Conservation (phyloP, 2,888 invertebrate species). For the Colletes collaris region DNA sequence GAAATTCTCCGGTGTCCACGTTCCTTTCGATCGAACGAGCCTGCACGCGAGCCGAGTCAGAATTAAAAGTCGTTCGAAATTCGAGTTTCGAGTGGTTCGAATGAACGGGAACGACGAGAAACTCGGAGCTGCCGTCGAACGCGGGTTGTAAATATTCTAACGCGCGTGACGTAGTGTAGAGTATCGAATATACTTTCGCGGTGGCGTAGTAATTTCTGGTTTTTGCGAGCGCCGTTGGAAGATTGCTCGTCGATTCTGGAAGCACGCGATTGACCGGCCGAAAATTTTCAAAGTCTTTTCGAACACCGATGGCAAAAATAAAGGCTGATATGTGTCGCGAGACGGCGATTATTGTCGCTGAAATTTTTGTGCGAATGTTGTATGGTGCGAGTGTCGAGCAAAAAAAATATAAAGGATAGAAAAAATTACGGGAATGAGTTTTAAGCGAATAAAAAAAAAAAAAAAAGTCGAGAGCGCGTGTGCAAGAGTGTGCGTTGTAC, state of each 20-base stretch:
- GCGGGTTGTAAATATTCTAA: constrained; percentile 58
- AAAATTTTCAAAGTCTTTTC: constrained; percentile 77
- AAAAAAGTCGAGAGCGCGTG: constrained; percentile 18
- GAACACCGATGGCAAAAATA: constrained; percentile 75
- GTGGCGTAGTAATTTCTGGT: constrained; percentile 40
- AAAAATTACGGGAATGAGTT: constrained; percentile 45
- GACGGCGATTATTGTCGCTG: constrained; percentile 62
- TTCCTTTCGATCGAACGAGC: constrained; percentile 56
- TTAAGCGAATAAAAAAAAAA: not conserved
- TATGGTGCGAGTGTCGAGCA: constrained; percentile 38
- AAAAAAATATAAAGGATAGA: not conserved
- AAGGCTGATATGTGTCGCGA: constrained; percentile 72
- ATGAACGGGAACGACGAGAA: not conserved
- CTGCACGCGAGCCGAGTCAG: constrained; percentile 42
- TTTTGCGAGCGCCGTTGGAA: constrained; percentile 63
- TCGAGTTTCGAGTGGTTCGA: constrained; percentile 42
- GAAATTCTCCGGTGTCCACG: constrained; percentile 38
- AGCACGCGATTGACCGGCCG: constrained; percentile 76
- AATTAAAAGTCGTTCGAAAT: constrained; percentile 38
- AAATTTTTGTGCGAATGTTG: constrained; percentile 61
- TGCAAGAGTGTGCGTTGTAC: constrained; percentile 16
- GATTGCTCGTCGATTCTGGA: constrained; percentile 72
- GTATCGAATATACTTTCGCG: constrained; percentile 10
- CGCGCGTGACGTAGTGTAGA: constrained; percentile 39
- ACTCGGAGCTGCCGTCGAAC: not conserved